Evolutionary conservation across 2,888 invertebrate genomes (phyloP).

Genomic region (Aromia moschata): DNA sequence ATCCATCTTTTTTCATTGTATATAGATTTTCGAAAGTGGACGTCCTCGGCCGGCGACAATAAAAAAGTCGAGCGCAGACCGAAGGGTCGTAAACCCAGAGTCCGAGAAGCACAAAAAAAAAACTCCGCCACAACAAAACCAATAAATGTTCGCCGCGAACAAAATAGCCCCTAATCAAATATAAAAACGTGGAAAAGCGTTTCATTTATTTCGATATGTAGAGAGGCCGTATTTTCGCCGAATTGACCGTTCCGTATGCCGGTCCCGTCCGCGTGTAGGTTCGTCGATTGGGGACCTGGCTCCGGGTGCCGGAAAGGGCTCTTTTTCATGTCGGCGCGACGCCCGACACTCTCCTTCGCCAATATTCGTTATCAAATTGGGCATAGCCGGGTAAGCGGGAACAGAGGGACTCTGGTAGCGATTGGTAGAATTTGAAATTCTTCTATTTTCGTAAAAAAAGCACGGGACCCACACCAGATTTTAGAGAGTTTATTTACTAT

Average conservation of each 20-base stretch:
- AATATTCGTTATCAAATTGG: constrained; percentile 26
- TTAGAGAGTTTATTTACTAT: no score
- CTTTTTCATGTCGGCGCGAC: constrained; percentile 9
- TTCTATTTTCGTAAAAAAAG: no score
- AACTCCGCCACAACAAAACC: constrained; percentile 22
- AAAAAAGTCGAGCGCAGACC: constrained; percentile 23
- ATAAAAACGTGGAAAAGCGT: constrained; percentile 25
- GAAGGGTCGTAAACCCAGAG: constrained; percentile 23
- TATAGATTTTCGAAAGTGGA: constrained; percentile 7
- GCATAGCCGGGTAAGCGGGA: no score
- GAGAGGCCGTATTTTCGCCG: constrained; percentile 6
- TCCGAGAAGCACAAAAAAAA: constrained; percentile 4
- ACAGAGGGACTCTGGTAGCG: no score
- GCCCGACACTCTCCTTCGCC: background rate
- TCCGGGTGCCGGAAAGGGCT: constrained; percentile 8
- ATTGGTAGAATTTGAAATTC: no score
- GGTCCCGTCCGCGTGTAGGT: constrained; percentile 8
- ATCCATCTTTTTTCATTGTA: constrained; percentile 13
- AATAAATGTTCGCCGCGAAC: constrained; percentile 23
- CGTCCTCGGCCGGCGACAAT: constrained; percentile 5
- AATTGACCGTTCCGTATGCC: constrained; percentile 19
- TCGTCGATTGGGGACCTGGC: constrained; percentile 24
- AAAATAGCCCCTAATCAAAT: constrained; percentile 26
- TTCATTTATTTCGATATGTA: constrained; percentile 26
- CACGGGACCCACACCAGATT: no score